These are phyloP conservation scores for Anoura caudifer DNA, from an alignment of 2,113 vertebrate genomes.

Conservation along the genomic window DNA sequence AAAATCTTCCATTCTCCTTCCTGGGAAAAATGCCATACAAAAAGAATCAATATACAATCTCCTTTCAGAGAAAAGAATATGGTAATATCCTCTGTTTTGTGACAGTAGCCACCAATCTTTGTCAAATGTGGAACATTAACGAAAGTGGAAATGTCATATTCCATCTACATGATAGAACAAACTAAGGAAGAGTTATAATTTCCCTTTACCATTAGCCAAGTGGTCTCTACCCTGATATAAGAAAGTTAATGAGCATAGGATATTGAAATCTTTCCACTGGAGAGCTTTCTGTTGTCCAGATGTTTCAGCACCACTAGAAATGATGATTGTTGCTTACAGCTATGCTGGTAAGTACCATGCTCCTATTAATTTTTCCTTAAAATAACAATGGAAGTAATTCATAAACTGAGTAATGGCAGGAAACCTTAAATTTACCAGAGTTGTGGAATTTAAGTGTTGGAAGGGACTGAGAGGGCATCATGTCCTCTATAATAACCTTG, in stretches of 20 bases:
- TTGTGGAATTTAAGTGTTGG: not conserved
- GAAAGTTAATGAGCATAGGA: slow-evolving; percentile 17
- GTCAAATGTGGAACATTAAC: slow-evolving; percentile 48
- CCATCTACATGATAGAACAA: slow-evolving; percentile 5
- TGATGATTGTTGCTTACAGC: not conserved
- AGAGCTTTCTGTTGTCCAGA: not conserved
- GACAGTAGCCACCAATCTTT: slow-evolving; percentile 57
- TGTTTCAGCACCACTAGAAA: not conserved
- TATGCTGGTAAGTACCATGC: not conserved
- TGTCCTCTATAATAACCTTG: not conserved
- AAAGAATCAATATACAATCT: slow-evolving; percentile 72
- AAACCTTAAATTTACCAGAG: not conserved
- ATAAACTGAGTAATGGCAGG: not conserved
- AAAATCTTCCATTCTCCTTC: slow-evolving; percentile 55
- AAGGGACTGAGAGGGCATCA: not conserved
- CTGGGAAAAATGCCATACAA: slow-evolving; percentile 65
- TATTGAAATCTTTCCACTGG: not conserved
- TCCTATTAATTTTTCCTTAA: not conserved
- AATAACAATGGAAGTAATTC: not conserved
- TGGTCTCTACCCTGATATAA: not conserved
- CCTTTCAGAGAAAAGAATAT: slow-evolving; percentile 66
- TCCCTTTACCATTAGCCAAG: not conserved
- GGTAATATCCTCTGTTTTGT: slow-evolving; percentile 55
- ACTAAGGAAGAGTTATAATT: not conserved
- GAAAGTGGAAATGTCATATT: slow-evolving; percentile 43